Conservation (phyloP, 2,888 invertebrate species). For the Acrobasis suavella region DNA sequence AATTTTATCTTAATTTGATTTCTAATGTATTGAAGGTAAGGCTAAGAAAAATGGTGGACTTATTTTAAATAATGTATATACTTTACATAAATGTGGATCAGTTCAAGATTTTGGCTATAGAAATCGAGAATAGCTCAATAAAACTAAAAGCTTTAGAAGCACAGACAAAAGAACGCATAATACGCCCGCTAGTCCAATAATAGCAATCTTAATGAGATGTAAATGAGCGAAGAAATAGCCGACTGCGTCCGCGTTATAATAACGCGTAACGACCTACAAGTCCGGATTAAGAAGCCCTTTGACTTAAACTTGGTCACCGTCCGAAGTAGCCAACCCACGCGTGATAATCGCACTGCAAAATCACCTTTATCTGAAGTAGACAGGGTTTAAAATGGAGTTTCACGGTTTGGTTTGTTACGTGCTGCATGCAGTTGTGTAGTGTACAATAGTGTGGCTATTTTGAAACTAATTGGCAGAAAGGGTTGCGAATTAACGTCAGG, state of each 20-base stretch:
- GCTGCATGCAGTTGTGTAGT: slow-evolving; percentile 67
- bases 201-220: slow-evolving; percentile 81
- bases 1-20: neutral
- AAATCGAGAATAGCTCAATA: slow-evolving; percentile 5
- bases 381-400: slow-evolving; percentile 44
- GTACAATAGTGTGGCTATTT: slow-evolving; percentile 81
- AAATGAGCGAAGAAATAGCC: slow-evolving; percentile 81
- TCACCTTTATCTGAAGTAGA: slow-evolving; percentile 38
- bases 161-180: slow-evolving; percentile 48
- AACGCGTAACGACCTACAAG: slow-evolving; percentile 83
- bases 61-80: too few species aligned
- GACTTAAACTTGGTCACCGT: slow-evolving; percentile 74
- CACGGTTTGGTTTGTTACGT: slow-evolving; percentile 52
- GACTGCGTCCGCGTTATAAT: slow-evolving; percentile 79
- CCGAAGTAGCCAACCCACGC: slow-evolving; percentile 60
- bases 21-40: too few species aligned
- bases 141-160: slow-evolving; percentile 37
- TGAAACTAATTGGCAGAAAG: slow-evolving; percentile 82
- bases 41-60: slow-evolving; percentile 4
- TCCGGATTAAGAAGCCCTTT: slow-evolving; percentile 83
- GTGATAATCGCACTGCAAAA: slow-evolving; percentile 34
- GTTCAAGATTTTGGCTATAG: neutral
- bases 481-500: slow-evolving; percentile 81
- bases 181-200: slow-evolving; percentile 67
- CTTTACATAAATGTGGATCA: neutral